A percentile compares a stretch with the other conserved stretches of the same genome.
These are phyloP conservation scores for Erethizon dorsatum DNA, from an alignment of 2,797 vertebrate genomes.

Conservation along the genomic window DNA sequence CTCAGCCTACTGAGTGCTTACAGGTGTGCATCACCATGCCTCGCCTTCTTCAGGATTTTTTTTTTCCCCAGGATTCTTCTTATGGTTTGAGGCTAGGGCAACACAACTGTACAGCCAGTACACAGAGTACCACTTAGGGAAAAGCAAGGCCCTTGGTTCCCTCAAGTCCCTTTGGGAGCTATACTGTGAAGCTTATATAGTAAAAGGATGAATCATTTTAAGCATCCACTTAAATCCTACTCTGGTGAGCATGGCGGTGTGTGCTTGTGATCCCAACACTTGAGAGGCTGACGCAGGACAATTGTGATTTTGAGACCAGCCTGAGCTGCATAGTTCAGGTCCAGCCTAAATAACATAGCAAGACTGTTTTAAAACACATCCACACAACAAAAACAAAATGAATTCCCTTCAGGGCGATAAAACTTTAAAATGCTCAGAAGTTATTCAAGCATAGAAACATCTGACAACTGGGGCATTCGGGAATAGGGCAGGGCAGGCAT, in stretches of 20 bases:
- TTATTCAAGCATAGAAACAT: not conserved
- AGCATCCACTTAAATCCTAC: not conserved
- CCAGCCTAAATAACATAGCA: not conserved
- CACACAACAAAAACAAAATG: not conserved
- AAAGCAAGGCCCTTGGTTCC: not conserved
- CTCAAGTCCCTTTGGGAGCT: not conserved
- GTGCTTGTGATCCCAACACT: not conserved
- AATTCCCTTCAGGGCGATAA: not conserved
- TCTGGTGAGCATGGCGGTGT: not conserved
- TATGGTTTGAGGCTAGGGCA: not conserved
- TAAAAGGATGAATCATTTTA: conserved; percentile 8
- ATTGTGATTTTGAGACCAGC: not conserved
- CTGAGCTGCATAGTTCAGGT: not conserved
- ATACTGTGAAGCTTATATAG: not conserved
- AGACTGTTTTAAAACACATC: not conserved
- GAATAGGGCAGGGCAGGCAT: not conserved
- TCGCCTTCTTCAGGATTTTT: not conserved
- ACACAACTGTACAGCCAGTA: not conserved
- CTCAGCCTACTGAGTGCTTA: not conserved
- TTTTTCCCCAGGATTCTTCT: not conserved
- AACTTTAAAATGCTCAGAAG: not conserved
- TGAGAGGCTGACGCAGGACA: not conserved
- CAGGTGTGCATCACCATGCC: not conserved
- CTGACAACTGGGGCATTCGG: not conserved
- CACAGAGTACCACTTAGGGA: not conserved